Base-by-base conservation (phyloP, 2,797 vertebrate species). In the Tapirus indicus region DNA sequence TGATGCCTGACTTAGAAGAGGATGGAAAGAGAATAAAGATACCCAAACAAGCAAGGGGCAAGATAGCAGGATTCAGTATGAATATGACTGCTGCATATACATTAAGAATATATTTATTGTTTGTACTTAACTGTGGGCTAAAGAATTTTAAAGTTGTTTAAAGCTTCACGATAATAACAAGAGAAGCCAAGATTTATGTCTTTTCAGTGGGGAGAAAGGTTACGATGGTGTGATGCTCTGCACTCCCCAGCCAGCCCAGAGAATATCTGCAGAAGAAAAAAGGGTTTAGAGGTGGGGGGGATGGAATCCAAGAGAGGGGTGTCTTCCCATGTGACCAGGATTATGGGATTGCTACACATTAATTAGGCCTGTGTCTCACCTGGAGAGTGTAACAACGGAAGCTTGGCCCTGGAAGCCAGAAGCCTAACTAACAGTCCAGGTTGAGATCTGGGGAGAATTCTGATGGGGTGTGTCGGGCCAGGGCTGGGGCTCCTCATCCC, bases 61-160 rank as follows among this genome's bases (percentile, higher is more conserved):
- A 72, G 78, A 14, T 2, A 79, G 72, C 18, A 74, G 35, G 25
- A 77, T 23, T 93, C 52, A n/a, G 23, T 64, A 69, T 75, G 69
- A 84, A 38, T 10, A 62, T 47, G 23, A 72, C 7, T 56, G 27
- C 38, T 87, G 27, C 74, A 32, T 47, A 47, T 38, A 60, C 74
- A 56, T 35, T n/a, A 90, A 52, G 56, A 41, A 87, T 4, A 23
- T n/a, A 52, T 60, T 75, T 92, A 52, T 25, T 77, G 10, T 87
- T 35, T 88, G 49, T 52, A 74, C 20, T 87, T 91, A 79, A 94
- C 69, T 79, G 38, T 71, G 69, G 29, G 21, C 66, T 95, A 49
- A 47, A 94, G 80, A 92, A 92, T 52, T 94, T 80, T 71, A 20
- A 75, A 68, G 58, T 35, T 49, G 29, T 78, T 90, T 96, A 82